These are phyloP conservation scores for Pachymerium ferrugineum DNA, from an alignment of 2,888 invertebrate species.

Conservation along the genomic window DNA sequence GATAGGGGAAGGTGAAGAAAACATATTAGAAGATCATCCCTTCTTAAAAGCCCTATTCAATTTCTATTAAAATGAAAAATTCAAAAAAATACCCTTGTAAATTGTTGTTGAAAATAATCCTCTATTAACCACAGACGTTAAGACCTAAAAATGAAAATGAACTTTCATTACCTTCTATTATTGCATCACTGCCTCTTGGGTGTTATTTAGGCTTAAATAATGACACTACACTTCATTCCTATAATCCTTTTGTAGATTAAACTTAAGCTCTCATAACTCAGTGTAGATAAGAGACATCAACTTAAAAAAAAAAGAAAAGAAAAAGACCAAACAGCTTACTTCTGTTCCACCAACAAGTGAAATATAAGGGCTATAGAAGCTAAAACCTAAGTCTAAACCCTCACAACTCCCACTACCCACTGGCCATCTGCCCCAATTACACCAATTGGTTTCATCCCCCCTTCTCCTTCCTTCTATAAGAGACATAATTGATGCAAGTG, in stretches of 20 bases:
- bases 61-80: neutral
- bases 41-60: neutral
- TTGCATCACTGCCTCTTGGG: slow-evolving; percentile 16
- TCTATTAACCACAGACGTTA: neutral
- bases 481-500: slow-evolving; percentile 23
- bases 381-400: slow-evolving; percentile 10
- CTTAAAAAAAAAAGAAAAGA: neutral
- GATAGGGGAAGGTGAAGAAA: neutral
- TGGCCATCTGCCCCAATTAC: slow-evolving; percentile 19
- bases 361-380: neutral
- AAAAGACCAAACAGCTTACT: slow-evolving; percentile 3
- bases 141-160: neutral
- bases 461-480: neutral
- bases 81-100: neutral
- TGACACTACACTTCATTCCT: slow-evolving; percentile 27
- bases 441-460: slow-evolving; percentile 24
- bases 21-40: neutral
- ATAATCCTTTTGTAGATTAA: slow-evolving; percentile 22
- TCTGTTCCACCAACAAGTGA: neutral
- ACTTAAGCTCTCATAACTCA: slow-evolving; percentile 27
- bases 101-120: neutral
- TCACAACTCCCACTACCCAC: neutral
- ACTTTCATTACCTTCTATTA: slow-evolving; percentile 19
- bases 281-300: slow-evolving; percentile 19
- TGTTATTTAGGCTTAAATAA: slow-evolving; percentile 22